Base-by-base conservation (phyloP, 2,797 vertebrate species). In the Aythya fuligula region DNA sequence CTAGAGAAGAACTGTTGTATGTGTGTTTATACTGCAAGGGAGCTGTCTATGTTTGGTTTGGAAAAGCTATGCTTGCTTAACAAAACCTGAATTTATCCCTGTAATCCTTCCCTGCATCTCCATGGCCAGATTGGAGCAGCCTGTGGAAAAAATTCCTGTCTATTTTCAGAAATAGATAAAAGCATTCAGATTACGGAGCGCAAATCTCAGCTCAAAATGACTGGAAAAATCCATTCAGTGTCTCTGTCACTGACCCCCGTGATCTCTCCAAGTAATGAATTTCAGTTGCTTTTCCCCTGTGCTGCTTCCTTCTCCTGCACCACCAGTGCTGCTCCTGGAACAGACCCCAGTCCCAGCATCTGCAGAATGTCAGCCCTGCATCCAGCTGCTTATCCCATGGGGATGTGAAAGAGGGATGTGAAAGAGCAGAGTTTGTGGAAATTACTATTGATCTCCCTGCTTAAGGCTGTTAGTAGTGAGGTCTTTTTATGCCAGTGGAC, bases 81-180 rank as follows among this genome's bases (percentile, higher is more conserved):
- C 97, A 92, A 89, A 95, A 90, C 92, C 82, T 97, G 96, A 97
- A 97, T 96, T 96, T 98, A 98, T 98, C 97, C 97, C 85, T 89
- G 92, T 97, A 95, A 96, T 98, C 97, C 97, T 98, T 97, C 97
- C 95, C 97, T 94, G 94, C 94, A 96, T 98, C 97, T 97, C 97
- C 97, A 93, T 38, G 34, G 97, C 97, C 98, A 98, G 97, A 98
- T 98, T 98, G 98, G 98, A 98, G 97, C 97, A 96, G 97, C 94
- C 97, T 97, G 97, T 98, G 98, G 98, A 98, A 98, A 98, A 98
- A 98, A 98, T 98, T 98, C 98, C 98, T 97, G 97, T 98, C 98
- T 98, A 98, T 98, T 98, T 98, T 98, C 97, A 98, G 98, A 98
- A 98, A 97, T 97, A 98, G 98, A 98, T 98, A 98, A 98, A 98